A percentile compares a stretch with the other conserved stretches of the same genome.
Conservation (phyloP, 2,797 vertebrate genomes). For the Meriones psammophilus region DNA sequence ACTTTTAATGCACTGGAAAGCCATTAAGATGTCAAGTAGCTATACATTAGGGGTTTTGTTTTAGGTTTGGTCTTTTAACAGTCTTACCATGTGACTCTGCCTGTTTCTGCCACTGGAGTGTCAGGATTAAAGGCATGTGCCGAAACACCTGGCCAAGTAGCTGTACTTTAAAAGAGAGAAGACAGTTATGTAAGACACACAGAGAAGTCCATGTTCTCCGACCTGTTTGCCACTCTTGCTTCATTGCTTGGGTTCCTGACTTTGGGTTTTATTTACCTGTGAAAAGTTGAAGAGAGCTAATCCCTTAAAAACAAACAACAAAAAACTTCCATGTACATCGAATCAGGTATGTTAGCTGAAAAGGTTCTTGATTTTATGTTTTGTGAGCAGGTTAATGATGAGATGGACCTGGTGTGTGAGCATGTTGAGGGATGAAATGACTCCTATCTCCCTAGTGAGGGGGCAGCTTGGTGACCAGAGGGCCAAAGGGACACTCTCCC, state of each 20-base stretch:
- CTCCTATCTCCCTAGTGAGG: not conserved
- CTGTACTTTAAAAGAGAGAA: not conserved
- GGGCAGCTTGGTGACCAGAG: conserved; percentile 7
- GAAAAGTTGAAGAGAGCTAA: not conserved
- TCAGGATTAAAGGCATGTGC: not conserved
- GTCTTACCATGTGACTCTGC: not conserved
- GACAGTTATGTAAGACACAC: not conserved
- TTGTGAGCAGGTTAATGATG: not conserved
- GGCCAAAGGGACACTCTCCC: not conserved
- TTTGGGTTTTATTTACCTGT: conserved; percentile 17
- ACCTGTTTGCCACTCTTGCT: not conserved
- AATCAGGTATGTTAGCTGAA: not conserved
- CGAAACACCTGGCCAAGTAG: no score
- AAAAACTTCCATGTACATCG: no score
- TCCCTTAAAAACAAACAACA: not conserved
- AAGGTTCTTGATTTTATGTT: not conserved
- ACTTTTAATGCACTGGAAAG: not conserved
- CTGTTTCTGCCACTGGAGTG: not conserved
- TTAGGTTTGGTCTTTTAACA: not conserved
- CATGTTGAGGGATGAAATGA: not conserved
- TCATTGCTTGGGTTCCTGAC: conserved; percentile 21
- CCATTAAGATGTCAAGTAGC: not conserved
- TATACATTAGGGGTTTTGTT: not conserved
- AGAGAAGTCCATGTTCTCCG: not conserved
- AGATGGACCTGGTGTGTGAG: not conserved